A percentile compares a stretch with the other conserved stretches of the same genome.
These are phyloP conservation scores for Urocyon cinereoargenteus DNA, from an alignment of 2,797 vertebrate species.

Conservation along the genomic window DNA sequence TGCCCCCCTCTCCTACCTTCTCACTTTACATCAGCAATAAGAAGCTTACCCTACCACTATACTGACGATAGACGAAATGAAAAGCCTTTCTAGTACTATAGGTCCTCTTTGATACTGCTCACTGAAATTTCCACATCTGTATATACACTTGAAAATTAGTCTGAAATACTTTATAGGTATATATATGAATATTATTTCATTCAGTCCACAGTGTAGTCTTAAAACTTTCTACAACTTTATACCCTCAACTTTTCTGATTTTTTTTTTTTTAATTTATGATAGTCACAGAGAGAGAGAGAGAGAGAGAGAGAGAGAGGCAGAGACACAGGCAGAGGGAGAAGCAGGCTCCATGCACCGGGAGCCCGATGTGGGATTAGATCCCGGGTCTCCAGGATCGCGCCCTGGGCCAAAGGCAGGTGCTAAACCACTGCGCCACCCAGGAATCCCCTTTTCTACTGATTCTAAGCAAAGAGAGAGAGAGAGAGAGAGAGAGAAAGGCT, in stretches of 20 bases:
- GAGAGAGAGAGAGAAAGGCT: no score
- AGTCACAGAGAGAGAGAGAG: no score
- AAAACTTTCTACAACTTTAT: not conserved
- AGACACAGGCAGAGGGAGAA: no score
- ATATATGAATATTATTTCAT: not conserved
- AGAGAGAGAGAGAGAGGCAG: no score
- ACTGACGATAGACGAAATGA: not conserved
- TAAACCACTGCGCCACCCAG: no score
- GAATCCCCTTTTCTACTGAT: not conserved
- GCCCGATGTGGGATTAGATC: no score
- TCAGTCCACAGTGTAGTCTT: not conserved
- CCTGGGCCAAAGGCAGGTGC: no score
- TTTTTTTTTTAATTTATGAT: no score
- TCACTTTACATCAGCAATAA: not conserved
- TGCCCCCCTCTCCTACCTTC: not conserved
- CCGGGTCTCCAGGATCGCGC: no score
- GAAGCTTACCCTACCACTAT: not conserved
- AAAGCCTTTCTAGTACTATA: not conserved
- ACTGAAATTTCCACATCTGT: not conserved
- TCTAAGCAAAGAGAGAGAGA: no score
- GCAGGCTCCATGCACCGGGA: no score
- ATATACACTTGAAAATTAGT: not conserved
- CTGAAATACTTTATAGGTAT: not conserved
- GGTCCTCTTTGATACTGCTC: not conserved
- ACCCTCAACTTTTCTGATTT: constrained; percentile 18